These are phyloP conservation scores for Ardeotis arabs DNA, from an alignment of 2,113 vertebrate species.

Conservation along the genomic window DNA sequence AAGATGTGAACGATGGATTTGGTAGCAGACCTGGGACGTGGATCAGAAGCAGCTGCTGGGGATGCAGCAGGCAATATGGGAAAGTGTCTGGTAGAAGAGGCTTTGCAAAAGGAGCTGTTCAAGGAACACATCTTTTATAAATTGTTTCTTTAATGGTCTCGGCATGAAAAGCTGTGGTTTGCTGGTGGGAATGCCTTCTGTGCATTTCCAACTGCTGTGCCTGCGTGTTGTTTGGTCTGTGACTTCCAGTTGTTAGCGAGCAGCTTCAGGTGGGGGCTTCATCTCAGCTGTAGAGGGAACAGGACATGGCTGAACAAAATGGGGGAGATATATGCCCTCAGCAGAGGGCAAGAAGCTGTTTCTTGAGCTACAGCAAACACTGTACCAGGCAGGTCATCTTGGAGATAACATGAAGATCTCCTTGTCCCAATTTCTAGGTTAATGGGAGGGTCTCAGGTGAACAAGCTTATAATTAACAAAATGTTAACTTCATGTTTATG, in stretches of 20 bases:
- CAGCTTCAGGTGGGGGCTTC: neutral
- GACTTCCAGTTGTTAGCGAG: neutral
- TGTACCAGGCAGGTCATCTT: neutral
- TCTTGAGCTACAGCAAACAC: neutral
- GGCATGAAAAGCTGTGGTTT: neutral
- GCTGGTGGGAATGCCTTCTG: neutral
- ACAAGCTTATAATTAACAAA: neutral
- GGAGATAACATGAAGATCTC: neutral
- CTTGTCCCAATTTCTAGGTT: neutral
- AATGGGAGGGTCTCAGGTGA: neutral
- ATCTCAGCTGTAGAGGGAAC: neutral
- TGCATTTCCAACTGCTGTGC: neutral
- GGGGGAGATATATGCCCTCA: rapidly evolving
- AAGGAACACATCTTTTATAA: neutral
- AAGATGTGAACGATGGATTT: neutral
- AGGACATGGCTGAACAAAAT: neutral
- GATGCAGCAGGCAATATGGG: neutral
- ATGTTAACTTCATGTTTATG: neutral
- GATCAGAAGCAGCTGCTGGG: neutral
- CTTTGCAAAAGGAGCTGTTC: neutral
- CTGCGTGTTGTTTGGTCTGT: neutral
- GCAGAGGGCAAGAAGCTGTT: neutral
- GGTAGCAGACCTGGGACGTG: neutral
- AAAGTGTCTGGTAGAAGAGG: neutral
- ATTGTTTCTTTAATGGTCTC: neutral